Evolutionary conservation across 2,888 invertebrate species (phyloP).

Genomic region (Xestia rhomboidea): DNA sequence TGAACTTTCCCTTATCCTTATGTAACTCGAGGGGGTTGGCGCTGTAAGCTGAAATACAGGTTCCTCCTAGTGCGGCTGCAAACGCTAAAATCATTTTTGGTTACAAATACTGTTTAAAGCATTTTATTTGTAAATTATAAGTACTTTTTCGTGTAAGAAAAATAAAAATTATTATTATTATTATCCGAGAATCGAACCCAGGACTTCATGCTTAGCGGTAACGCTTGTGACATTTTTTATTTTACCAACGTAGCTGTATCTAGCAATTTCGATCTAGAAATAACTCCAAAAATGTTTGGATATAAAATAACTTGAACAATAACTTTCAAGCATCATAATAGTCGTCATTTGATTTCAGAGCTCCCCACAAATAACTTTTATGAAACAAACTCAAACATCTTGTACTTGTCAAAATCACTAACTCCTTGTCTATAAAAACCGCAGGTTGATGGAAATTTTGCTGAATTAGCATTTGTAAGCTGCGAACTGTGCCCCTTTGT

Average conservation of each 20-base stretch:
- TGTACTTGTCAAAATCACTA: conserved; percentile 1
- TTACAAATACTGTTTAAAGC: too few relatives aligned
- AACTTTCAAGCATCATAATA: neutral
- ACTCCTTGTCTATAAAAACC: conserved; percentile 6
- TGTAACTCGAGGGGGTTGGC: too few relatives aligned
- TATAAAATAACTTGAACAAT: neutral
- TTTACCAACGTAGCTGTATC: neutral
- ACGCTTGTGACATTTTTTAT: neutral
- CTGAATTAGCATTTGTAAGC: conserved; percentile 38
- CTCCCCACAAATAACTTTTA: neutral
- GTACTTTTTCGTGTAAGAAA: too few relatives aligned
- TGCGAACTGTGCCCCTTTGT: conserved; percentile 28
- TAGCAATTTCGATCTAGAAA: neutral
- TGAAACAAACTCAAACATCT: neutral
- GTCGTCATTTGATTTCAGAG: neutral
- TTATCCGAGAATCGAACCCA: neutral
- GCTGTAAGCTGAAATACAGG: too few relatives aligned
- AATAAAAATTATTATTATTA: too few relatives aligned
- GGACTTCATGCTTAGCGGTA: neutral
- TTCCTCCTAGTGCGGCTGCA: too few relatives aligned
- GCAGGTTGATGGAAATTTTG: conserved; percentile 20
- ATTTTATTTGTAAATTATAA: too few relatives aligned
- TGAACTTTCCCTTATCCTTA: too few relatives aligned
- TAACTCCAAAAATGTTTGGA: too few relatives aligned
- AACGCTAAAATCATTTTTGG: too few relatives aligned